phyloP scores from a whole-genome alignment of 2,113 vertebrate genomes.

The Microtus pennsylvanicus region DNA sequence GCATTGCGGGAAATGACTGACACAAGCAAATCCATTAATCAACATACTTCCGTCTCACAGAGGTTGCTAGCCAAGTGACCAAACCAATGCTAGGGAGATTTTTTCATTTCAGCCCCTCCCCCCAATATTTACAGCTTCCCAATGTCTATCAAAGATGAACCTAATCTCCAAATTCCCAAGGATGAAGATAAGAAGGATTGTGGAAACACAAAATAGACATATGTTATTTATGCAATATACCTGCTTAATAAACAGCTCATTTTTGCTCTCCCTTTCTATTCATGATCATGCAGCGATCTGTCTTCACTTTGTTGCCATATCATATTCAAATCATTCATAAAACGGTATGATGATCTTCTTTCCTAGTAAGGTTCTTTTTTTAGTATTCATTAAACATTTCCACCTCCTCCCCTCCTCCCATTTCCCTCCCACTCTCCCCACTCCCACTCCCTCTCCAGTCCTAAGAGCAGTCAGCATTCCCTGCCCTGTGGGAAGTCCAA shows the following conservation, averaged over 20 bases:
- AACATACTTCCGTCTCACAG: background rate
- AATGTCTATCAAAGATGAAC: background rate
- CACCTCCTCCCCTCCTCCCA: too few species aligned
- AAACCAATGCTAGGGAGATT: background rate
- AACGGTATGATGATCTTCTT: background rate
- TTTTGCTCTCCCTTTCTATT: background rate
- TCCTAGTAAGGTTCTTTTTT: background rate
- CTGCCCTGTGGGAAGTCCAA: too few species aligned
- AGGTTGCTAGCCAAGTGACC: background rate
- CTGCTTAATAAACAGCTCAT: background rate
- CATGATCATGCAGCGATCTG: background rate
- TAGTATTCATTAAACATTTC: too few species aligned
- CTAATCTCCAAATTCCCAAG: background rate
- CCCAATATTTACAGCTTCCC: background rate
- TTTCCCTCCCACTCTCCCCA: too few species aligned
- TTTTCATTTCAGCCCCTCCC: accelerated
- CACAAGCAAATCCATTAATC: background rate
- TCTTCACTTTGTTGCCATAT: background rate
- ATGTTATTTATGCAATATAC: background rate
- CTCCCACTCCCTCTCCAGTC: too few species aligned
- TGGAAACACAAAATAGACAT: background rate
- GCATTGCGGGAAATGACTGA: background rate
- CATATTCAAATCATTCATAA: background rate
- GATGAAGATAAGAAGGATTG: background rate
- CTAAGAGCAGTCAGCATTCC: too few species aligned